Conservation (phyloP, 1,140 invertebrate species). For the Thaumetopoea pityocampa region DNA sequence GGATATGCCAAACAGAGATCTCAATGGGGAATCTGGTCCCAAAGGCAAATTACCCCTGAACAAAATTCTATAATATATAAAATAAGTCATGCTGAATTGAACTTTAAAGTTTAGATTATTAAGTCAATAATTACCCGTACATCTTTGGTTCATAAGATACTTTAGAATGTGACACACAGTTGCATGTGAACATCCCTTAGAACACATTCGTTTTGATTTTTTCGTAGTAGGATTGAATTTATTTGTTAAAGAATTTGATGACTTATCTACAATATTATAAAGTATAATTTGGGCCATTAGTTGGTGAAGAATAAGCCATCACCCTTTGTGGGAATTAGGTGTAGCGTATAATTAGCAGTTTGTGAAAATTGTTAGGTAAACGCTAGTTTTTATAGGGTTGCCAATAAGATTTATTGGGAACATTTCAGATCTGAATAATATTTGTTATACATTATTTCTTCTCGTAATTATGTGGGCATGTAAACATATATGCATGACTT, state of each 20-base stretch:
- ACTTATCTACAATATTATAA: constrained; percentile 18
- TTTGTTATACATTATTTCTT: no score
- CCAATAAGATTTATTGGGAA: not conserved
- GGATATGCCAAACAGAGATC: constrained; percentile 67
- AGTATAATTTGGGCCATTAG: constrained; percentile 20
- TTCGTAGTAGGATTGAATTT: constrained; percentile 29
- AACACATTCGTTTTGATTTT: constrained; percentile 51
- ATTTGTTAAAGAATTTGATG: constrained; percentile 18
- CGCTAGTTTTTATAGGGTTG: constrained; percentile 15
- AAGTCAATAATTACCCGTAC: constrained; percentile 22
- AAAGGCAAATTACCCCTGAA: constrained; percentile 35
- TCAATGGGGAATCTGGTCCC: constrained; percentile 59
- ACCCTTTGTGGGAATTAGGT: constrained; percentile 60
- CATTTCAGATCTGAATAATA: no score
- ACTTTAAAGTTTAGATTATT: constrained; percentile 14
- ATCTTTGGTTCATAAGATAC: constrained; percentile 10
- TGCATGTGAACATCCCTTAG: constrained; percentile 73
- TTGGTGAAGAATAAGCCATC: constrained; percentile 34
- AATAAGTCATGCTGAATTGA: constrained; percentile 4
- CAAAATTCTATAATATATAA: constrained; percentile 10
- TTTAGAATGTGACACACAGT: constrained; percentile 20
- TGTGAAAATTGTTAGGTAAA: constrained; percentile 70
- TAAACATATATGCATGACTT: no score
- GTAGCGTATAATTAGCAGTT: constrained; percentile 70
- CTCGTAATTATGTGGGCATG: no score